Evolutionary conservation across 2,797 vertebrate species (phyloP), one percentile per base, ranked within the genome.

Genomic region (Bradypodion ventrale): DNA sequence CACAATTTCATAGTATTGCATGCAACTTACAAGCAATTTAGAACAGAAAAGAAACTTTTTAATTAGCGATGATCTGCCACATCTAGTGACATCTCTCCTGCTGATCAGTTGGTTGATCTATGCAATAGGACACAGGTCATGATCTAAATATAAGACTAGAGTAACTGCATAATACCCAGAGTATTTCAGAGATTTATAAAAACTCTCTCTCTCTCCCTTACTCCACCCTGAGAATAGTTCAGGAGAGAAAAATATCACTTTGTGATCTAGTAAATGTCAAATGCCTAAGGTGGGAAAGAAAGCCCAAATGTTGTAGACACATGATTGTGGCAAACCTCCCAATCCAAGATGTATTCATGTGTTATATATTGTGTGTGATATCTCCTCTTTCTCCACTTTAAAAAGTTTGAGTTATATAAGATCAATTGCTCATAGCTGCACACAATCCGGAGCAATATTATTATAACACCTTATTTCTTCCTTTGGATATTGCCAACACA

Each of bases 211-310:
- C n/a, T n/a, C n/a, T n/a, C n/a, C n/a, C n/a, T n/a, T n/a, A n/a
- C n/a, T n/a, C n/a, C n/a, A n/a, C n/a, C n/a, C n/a, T n/a, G n/a
- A n/a, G n/a, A n/a, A n/a, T n/a, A n/a, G n/a, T n/a, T n/a, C n/a
- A 49, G 29, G 78, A 59, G 40, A 2, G 79, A 68, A n/a, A 6
- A n/a, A 77, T 19, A 78, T 0, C 83, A 27, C 56, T 80, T 46
- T 72, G 13, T 15, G 9, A 35, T 85, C 68, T 86, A 85, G 78
- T 74, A 89, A 86, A 88, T 59, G 52, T 15, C 84, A 0, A 42
- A 82, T 87, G 68, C 86, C 66, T 84, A 4, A 65, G 21, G 27
- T 25, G 52, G 75, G 83, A 89, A 84, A 68, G 1, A 5, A 44
- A 6, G 52, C 78, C 65, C 46, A 75, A 83, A 49, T 70, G 62